Conservation (phyloP, 2,888 invertebrate genomes). For the Bombylius major region DNA sequence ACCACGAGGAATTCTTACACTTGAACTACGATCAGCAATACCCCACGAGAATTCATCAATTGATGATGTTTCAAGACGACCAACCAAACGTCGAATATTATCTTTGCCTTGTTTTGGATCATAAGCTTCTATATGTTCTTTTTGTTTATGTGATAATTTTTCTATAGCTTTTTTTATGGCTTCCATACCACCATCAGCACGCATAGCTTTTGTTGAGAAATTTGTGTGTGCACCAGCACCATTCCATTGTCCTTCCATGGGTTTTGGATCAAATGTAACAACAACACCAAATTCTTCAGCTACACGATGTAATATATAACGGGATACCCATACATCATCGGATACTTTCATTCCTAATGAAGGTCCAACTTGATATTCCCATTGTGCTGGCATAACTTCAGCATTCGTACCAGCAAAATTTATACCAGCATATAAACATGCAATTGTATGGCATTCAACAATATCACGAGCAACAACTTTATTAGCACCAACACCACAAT, state of each 20-base stretch:
- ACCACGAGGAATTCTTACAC: slow-evolving; percentile 60
- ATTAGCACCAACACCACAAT: slow-evolving; percentile 70
- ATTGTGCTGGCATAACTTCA: slow-evolving; percentile 72
- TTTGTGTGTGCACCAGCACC: slow-evolving; percentile 90
- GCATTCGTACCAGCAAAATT: slow-evolving; percentile 67
- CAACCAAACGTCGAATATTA: slow-evolving; percentile 63
- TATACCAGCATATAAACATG: slow-evolving; percentile 66
- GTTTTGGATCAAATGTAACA: slow-evolving; percentile 46
- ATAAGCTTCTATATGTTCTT: slow-evolving; percentile 63
- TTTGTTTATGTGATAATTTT: slow-evolving; percentile 56
- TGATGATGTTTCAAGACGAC: slow-evolving; percentile 60
- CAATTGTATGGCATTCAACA: slow-evolving; percentile 58
- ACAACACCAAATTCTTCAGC: slow-evolving; percentile 48
- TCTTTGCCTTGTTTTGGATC: slow-evolving; percentile 66
- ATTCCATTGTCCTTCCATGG: slow-evolving; percentile 70
- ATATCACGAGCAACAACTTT: slow-evolving; percentile 68
- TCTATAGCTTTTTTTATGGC: slow-evolving; percentile 65
- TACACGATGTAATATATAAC: slow-evolving; percentile 45
- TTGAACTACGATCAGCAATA: slow-evolving; percentile 51
- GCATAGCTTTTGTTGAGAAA: slow-evolving; percentile 78
- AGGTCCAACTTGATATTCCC: slow-evolving; percentile 55
- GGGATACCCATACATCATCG: slow-evolving; percentile 49
- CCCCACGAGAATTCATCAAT: slow-evolving; percentile 51
- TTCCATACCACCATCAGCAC: slow-evolving; percentile 53
- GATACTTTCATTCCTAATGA: slow-evolving; percentile 46